Evolutionary conservation across 1,140 invertebrate species (phyloP), one percentile per base, ranked within the genome.

Genomic region (Lordiphosa collinella): DNA sequence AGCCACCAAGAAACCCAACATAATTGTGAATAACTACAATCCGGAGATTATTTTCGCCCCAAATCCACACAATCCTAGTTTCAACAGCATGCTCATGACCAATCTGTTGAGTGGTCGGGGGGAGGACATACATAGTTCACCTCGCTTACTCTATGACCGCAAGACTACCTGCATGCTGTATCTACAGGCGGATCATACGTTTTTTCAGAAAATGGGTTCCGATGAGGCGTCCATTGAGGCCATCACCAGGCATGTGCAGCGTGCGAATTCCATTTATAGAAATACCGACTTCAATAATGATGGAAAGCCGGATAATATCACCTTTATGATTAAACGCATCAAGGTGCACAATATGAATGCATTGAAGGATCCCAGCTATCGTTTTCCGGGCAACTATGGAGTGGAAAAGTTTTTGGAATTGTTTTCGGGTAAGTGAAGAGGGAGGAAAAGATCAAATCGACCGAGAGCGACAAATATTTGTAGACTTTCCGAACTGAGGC

Each of bases 261-360:
- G 96, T 84, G 96, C 98, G 57, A 98, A 98, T 89, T 92, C 94
- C 7, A 98, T 98, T 75, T 98, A 98, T 88, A 94, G 93, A 89
- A 93, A 93, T 48, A 97, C 96, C 80, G 97, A 98, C 91, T 98
- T 98, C 88, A 96, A 98, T 90, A 94, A 94, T 89, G 96, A 98
- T 88, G 95, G 95, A 3, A 93, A 94, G 87, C 92, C 96, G 2
- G 97, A 98, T 89, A 96, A 97, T 88, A 97, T 98, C 68, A 96
- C 94, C 47, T 98, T 98, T 88, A 97, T 98, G 94, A 98, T 98
- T 71, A 98, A 98, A 90, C 92, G 96, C 58, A 96, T 98, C 65
- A 98, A 98, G 90, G 95, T 98, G 11, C 96, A 98, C 90, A 95
- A 95, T 14, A 91, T 92, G 72, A 94, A 96, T 64, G 93, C 95